Conservation (phyloP, 2,888 invertebrate genomes). For the Parnassius apollo region DNA sequence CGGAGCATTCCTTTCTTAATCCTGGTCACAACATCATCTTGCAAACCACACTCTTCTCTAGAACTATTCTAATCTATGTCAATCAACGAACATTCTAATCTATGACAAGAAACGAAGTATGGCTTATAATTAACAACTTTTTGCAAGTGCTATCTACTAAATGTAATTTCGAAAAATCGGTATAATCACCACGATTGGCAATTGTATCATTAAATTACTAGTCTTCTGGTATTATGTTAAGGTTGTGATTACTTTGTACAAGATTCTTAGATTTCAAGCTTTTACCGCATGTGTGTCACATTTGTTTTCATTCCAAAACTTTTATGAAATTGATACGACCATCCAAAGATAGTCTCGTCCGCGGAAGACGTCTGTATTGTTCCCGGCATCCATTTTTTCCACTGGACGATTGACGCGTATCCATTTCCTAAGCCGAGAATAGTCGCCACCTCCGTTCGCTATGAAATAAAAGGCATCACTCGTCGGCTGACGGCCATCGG, state of each 20-base stretch:
- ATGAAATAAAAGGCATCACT: conserved; percentile 78
- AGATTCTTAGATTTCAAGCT: conserved; percentile 14
- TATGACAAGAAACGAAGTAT: no score
- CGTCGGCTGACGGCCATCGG: conserved; percentile 62
- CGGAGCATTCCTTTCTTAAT: no score
- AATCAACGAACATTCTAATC: no score
- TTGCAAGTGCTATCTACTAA: no score
- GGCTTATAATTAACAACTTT: no score
- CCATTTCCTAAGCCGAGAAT: conserved; percentile 74
- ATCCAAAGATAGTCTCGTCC: conserved; percentile 58
- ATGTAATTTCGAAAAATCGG: no score
- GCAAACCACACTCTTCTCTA: no score
- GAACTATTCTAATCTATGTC: no score
- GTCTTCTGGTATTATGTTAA: neutral
- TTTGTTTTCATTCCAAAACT: conserved; percentile 20
- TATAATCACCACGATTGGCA: no score
- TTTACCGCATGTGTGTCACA: conserved; percentile 9
- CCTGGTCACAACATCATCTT: no score
- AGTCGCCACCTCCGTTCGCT: conserved; percentile 54
- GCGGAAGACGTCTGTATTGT: conserved; percentile 63
- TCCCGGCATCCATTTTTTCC: conserved; percentile 55
- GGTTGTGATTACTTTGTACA: neutral
- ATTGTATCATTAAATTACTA: no score
- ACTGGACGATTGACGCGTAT: conserved; percentile 72
- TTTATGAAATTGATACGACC: conserved; percentile 27